Conservation (phyloP, 1,140 invertebrate species). For the Anagrus nilaparvatae region DNA sequence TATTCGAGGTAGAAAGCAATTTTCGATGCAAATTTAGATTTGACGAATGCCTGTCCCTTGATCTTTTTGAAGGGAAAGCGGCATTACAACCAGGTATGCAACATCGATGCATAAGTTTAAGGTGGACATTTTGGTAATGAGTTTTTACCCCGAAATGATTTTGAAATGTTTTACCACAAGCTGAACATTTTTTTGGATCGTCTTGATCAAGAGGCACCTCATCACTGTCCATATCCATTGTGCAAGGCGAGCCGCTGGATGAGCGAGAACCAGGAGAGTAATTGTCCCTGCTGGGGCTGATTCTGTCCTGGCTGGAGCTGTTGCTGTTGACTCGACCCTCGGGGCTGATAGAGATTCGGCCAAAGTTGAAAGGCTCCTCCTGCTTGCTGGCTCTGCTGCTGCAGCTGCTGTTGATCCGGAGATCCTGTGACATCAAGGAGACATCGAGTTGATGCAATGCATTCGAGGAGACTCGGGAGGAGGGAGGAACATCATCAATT, state of each 20-base stretch:
- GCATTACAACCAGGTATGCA: conserved; percentile 93
- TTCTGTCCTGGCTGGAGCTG: conserved; percentile 19
- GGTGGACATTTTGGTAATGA: conserved; percentile 91
- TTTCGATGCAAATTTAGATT: conserved; percentile 88
- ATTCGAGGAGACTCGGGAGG: conserved; percentile 54
- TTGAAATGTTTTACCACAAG: conserved; percentile 88
- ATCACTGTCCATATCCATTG: conserved; percentile 47
- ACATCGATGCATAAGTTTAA: conserved; percentile 94
- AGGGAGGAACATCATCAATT: conserved; percentile 35
- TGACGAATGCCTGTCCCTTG: conserved; percentile 83
- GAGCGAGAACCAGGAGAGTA: conserved; percentile 40
- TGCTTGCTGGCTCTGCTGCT: conserved; percentile 19
- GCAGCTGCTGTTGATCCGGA: conserved; percentile 24
- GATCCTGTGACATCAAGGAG: conserved; percentile 70
- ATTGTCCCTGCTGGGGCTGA: conserved; percentile 36
- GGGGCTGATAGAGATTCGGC: conserved; percentile 42
- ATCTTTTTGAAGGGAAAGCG: conserved; percentile 89
- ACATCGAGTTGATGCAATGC: conserved; percentile 68
- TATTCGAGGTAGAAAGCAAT: conserved; percentile 63
- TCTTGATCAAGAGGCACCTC: conserved; percentile 77
- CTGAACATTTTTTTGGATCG: conserved; percentile 76
- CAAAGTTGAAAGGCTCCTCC: conserved; percentile 36
- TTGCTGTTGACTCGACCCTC: conserved; percentile 16
- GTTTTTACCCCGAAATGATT: conserved; percentile 93
- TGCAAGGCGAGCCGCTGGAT: conserved; percentile 43